These are phyloP conservation scores for Colius striatus DNA, from an alignment of 2,113 vertebrate genomes.

Conservation along the genomic window DNA sequence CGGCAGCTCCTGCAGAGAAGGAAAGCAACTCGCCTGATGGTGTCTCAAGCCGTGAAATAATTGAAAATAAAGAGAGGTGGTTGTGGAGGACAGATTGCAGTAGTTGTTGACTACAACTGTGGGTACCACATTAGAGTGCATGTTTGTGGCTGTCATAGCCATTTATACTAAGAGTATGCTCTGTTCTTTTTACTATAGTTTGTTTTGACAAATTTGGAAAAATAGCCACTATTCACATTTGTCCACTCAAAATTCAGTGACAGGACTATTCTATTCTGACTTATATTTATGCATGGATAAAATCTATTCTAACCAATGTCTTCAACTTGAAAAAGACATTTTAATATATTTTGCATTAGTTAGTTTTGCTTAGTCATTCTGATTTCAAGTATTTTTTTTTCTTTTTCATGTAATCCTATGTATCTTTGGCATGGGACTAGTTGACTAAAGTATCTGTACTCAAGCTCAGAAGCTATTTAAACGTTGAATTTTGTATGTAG, in stretches of 20 bases:
- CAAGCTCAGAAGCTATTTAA: neutral
- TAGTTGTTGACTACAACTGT: slow-evolving; percentile 22
- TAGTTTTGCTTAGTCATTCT: neutral
- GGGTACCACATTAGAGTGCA: neutral
- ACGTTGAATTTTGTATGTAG: neutral
- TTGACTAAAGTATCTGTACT: neutral
- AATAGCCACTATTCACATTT: neutral
- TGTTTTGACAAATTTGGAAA: slow-evolving; percentile 1
- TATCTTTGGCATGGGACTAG: neutral
- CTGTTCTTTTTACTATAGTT: neutral
- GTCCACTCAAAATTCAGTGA: neutral
- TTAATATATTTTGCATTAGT: neutral
- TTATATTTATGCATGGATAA: neutral
- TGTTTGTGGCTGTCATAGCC: slow-evolving; percentile 4
- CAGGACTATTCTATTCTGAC: neutral
- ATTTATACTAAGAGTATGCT: neutral
- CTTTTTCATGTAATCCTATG: neutral
- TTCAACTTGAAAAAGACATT: neutral
- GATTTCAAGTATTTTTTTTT: neutral
- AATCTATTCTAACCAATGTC: neutral
- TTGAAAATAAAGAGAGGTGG: neutral
- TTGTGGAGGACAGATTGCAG: slow-evolving; percentile 1
- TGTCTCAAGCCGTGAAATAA: slow-evolving; percentile 45
- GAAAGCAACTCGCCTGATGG: slow-evolving; percentile 23
- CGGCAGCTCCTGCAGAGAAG: slow-evolving; percentile 11